Evolutionary conservation across 2,797 vertebrate species (phyloP), one percentile per base, ranked within the genome.

Genomic region (Chelon auratus): DNA sequence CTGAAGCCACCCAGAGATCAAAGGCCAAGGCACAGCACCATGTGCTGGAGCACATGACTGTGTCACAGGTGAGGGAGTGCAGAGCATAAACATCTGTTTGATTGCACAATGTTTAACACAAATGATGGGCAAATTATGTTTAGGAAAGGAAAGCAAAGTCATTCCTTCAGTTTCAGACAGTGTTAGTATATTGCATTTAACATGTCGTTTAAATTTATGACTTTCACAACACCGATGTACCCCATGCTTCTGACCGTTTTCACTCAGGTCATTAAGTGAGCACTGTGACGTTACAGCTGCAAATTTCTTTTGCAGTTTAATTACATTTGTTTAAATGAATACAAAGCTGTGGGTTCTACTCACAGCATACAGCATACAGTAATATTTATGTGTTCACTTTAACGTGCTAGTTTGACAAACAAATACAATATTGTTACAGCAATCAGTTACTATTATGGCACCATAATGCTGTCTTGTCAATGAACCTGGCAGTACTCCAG

Each of bases 11-110:
- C 78, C 77, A 81, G 42, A 61, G 87, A 87, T 76, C 90, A 94
- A 93, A 93, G 94, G 92, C 86, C 91, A 93, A 92, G 75, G 91
- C 78, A 77, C 77, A 83, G 54, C 78, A 68, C 59, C 82, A 80
- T 87, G 85, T 89, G 87, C 52, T n/a, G 37, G 8, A 78, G 78
- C 82, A 83, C 85, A 86, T 90, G 89, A 83, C 64, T 48, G 14
- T 72, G 48, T 84, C 4, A 15, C 74, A 77, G 73, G 55, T 72
- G 52, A 77, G 72, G 50, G 43, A 22, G 14, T 73, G 58, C 71
- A 77, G 36, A 68, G 62, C 68, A 74, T 82, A 71, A 83, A 83
- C 72, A 69, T 77, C 40, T 62, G 62, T 78, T 22, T 77, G 50
- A 76, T 86, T 88, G 62, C 74, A 40, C 62, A 90, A 84, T 62